These are phyloP conservation scores for Apamea monoglypha DNA, from an alignment of 2,888 invertebrate species.

Conservation along the genomic window DNA sequence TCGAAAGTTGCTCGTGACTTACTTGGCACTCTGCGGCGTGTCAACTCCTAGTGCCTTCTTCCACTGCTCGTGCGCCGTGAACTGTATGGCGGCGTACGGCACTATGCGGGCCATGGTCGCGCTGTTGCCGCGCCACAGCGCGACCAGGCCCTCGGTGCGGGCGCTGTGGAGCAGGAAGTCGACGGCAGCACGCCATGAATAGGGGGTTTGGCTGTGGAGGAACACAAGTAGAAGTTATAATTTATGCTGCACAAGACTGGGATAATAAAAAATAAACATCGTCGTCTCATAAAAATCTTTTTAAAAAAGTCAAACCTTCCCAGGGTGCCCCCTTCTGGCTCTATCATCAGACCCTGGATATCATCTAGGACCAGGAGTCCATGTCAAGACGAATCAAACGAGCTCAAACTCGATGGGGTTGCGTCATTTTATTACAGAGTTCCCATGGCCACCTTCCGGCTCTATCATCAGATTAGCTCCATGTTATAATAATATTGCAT, in stretches of 20 bases:
- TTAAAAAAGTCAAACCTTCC: not conserved
- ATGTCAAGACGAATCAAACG: not conserved
- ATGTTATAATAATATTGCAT: not conserved
- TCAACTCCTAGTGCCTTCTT: constrained; percentile 95
- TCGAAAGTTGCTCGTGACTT: constrained; percentile 55
- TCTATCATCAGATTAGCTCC: not conserved
- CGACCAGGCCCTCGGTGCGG: constrained; percentile 94
- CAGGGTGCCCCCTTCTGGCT: not conserved
- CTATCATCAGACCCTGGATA: not conserved
- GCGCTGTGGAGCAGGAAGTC: constrained; percentile 93
- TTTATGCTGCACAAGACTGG: not conserved
- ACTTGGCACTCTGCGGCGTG: constrained; percentile 83
- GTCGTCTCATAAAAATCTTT: not conserved
- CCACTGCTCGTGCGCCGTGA: constrained; percentile 99
- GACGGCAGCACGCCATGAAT: constrained; percentile 93
- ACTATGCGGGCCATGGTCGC: constrained; percentile 99
- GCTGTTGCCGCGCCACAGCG: constrained; percentile 99
- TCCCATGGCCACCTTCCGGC: not conserved
- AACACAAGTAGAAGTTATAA: not conserved
- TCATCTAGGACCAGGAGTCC: not conserved
- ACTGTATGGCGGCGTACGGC: constrained; percentile 99
- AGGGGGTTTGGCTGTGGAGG: constrained; percentile 91
- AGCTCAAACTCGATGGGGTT: not conserved
- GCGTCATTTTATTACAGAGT: not conserved
- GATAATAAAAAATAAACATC: not conserved